These are phyloP conservation scores for Lepilemur ruficaudatus DNA, from an alignment of 2,797 vertebrate species.

Conservation along the genomic window DNA sequence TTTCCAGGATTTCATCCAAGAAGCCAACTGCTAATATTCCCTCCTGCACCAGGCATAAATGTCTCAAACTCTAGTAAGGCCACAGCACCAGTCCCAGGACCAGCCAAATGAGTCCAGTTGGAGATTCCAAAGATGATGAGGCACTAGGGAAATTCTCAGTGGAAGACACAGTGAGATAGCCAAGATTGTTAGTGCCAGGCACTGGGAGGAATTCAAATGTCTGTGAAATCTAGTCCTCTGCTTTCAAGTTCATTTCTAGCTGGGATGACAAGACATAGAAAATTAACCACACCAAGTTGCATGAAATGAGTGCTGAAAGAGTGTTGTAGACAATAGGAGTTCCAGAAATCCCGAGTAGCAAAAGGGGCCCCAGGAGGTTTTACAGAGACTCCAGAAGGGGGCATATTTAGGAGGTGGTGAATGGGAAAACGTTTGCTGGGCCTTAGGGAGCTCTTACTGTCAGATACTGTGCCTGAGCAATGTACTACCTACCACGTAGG, in stretches of 20 bases:
- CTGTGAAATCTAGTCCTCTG: neutral
- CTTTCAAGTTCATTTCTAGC: constrained; percentile 1
- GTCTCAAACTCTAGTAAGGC: neutral
- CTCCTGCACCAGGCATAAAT: neutral
- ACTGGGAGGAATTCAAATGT: neutral
- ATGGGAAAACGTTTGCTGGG: neutral
- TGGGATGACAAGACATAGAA: neutral
- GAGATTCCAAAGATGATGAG: neutral
- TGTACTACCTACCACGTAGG: neutral
- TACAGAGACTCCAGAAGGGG: neutral
- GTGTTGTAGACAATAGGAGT: neutral
- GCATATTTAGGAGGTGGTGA: neutral
- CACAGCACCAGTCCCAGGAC: neutral
- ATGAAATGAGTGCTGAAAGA: neutral
- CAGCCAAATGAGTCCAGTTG: neutral
- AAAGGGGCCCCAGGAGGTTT: neutral
- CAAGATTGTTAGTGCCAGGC: neutral
- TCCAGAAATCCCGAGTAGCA: neutral
- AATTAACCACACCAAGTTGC: neutral
- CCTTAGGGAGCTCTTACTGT: neutral
- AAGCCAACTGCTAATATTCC: constrained; percentile 17
- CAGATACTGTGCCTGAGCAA: neutral
- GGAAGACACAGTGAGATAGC: neutral
- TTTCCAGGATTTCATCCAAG: constrained; percentile 13
- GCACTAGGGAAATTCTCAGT: neutral